Conservation (phyloP, 2,888 invertebrate species). For the Yponomeuta plumbellus region DNA sequence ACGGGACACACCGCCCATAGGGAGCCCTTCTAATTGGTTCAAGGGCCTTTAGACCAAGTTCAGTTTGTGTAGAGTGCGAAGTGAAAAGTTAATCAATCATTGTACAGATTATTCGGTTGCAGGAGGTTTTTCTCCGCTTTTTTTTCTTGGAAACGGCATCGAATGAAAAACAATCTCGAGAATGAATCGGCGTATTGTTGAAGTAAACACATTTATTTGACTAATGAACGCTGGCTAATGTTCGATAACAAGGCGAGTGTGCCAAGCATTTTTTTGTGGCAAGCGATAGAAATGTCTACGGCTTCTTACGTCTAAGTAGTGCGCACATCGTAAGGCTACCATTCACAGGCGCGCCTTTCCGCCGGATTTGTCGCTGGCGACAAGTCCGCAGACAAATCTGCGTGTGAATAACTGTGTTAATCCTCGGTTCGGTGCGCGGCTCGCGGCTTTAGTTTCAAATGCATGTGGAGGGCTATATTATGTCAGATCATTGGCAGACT, state of each 20-base stretch:
- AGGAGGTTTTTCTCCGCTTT: neutral
- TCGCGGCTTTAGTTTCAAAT: no score
- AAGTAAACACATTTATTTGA: slow-evolving; percentile 2
- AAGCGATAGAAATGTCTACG: no score
- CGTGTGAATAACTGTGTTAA: no score
- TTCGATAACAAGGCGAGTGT: neutral
- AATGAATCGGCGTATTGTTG: neutral
- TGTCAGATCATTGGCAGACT: no score
- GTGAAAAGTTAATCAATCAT: slow-evolving; percentile 50
- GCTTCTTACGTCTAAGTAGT: no score
- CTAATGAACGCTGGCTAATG: neutral
- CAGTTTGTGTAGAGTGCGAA: slow-evolving; percentile 38
- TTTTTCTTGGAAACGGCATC: neutral
- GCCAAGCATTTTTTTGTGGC: neutral
- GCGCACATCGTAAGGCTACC: no score
- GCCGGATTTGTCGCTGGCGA: no score
- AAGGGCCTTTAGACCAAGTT: slow-evolving; percentile 41
- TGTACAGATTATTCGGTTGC: slow-evolving; percentile 17
- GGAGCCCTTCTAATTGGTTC: slow-evolving; percentile 46
- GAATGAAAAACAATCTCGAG: neutral
- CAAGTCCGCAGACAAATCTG: no score
- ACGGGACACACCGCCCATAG: neutral
- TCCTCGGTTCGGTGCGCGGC: no score
- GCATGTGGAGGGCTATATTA: no score
- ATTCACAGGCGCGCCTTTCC: no score